A percentile compares a stretch with the other conserved stretches of the same genome.
Conservation (phyloP, 2,888 invertebrate genomes). For the Campoletis raptor region DNA sequence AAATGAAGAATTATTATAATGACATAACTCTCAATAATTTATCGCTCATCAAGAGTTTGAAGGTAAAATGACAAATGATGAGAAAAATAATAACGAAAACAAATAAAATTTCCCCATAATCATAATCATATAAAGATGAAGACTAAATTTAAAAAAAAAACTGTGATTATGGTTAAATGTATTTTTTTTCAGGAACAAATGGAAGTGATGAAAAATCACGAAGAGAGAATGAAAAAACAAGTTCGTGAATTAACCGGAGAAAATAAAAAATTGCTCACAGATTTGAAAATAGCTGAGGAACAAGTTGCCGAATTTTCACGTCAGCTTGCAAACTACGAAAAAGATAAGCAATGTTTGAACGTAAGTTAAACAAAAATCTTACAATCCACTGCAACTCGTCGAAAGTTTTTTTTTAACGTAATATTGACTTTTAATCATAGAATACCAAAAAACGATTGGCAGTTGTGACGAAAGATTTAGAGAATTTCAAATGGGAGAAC, state of each 20-base stretch:
- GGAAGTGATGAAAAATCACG: slow-evolving; percentile 91
- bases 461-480: slow-evolving; percentile 86
- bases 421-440: slow-evolving; percentile 79
- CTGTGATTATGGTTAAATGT: not conserved
- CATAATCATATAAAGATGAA: too few species aligned
- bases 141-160: not conserved
- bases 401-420: not conserved
- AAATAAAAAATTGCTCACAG: slow-evolving; percentile 90
- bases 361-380: slow-evolving; percentile 83
- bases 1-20: slow-evolving; percentile 97
- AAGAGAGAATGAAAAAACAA: slow-evolving; percentile 91
- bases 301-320: slow-evolving; percentile 91
- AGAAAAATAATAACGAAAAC: not conserved
- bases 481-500: slow-evolving; percentile 88
- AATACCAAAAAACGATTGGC: slow-evolving; percentile 86
- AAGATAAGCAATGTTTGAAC: slow-evolving; percentile 91
- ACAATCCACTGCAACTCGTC: not conserved
- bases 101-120: not conserved
- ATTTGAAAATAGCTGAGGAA: slow-evolving; percentile 89
- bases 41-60: slow-evolving; percentile 95
- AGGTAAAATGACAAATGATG: slow-evolving; percentile 85
- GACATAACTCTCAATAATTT: slow-evolving; percentile 97
- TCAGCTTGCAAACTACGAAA: slow-evolving; percentile 93
- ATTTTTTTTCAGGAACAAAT: slow-evolving; percentile 88
- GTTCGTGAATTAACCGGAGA: slow-evolving; percentile 89